A percentile compares a stretch with the other conserved stretches of the same genome.
phyloP scores from a whole-genome alignment of 2,113 vertebrate species.

The Colaptes auratus region DNA sequence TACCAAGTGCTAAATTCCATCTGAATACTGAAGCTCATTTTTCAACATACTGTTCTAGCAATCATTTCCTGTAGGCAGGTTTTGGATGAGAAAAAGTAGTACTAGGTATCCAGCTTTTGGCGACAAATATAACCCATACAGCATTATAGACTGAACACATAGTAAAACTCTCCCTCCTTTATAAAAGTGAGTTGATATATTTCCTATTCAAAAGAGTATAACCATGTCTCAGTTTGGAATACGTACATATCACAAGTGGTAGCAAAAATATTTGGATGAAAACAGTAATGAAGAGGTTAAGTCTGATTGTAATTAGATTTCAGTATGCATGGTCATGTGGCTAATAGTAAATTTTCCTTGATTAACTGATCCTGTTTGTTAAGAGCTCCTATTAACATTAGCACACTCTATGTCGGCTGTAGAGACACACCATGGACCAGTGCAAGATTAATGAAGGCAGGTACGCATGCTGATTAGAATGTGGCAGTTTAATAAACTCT shows the following conservation, averaged over 20 bases:
- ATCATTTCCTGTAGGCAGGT: constrained; percentile 15
- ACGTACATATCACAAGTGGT: constrained; percentile 38
- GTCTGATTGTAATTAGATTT: constrained; percentile 85
- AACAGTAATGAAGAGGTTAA: constrained; percentile 83
- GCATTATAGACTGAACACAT: neutral
- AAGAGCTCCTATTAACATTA: constrained; percentile 94
- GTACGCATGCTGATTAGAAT: constrained; percentile 89
- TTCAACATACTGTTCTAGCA: constrained; percentile 10
- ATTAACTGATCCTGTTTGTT: constrained; percentile 98
- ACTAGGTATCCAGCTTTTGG: neutral
- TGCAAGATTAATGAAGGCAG: constrained; percentile 92
- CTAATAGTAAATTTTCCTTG: constrained; percentile 96
- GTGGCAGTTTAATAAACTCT: constrained; percentile 93
- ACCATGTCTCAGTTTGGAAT: constrained; percentile 33
- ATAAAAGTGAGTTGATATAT: constrained; percentile 17
- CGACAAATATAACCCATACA: constrained; percentile 21
- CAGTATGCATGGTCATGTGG: constrained; percentile 88
- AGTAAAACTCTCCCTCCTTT: neutral
- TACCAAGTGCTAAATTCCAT: constrained; percentile 44
- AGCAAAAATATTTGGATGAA: constrained; percentile 69
- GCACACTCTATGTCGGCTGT: constrained; percentile 80
- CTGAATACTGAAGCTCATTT: constrained; percentile 29
- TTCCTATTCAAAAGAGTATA: constrained; percentile 56
- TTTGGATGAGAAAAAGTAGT: neutral
- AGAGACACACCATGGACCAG: constrained; percentile 86